phyloP scores from a whole-genome alignment of 2,113 vertebrate species.

The Vombatus ursinus region DNA sequence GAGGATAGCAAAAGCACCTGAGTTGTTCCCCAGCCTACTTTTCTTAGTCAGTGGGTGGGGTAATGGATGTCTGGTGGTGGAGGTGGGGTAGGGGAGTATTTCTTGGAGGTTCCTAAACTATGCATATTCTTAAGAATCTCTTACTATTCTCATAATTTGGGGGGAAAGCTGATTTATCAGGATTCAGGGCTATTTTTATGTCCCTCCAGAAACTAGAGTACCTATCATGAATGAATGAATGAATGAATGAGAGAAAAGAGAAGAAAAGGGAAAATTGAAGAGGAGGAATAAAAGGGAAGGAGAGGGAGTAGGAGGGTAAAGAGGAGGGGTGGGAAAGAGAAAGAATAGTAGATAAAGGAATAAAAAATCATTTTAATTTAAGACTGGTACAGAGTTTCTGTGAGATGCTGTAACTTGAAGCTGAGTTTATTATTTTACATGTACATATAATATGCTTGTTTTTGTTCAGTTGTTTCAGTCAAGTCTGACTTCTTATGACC shows the following conservation, averaged over 20 bases:
- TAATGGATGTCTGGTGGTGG: neutral
- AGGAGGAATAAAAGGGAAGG: neutral
- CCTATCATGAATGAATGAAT: neutral
- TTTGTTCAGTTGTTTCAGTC: neutral
- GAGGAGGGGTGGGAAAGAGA: neutral
- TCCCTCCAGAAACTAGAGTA: neutral
- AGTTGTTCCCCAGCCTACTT: neutral
- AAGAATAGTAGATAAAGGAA: neutral
- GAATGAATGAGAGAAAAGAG: neutral
- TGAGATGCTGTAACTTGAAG: neutral
- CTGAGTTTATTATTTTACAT: neutral
- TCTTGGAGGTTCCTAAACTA: neutral
- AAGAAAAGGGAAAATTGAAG: neutral
- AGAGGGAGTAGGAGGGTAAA: neutral
- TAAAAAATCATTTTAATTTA: neutral
- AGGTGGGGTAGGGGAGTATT: neutral
- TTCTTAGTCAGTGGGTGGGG: neutral
- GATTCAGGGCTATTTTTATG: neutral
- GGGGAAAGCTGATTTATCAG: neutral
- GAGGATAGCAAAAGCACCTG: neutral
- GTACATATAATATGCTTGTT: neutral
- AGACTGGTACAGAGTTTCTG: neutral
- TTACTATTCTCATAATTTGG: neutral
- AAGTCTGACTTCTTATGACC: neutral
- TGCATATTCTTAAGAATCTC: neutral